phyloP scores from a whole-genome alignment of 2,888 invertebrate species.

The Celastrina argiolus region DNA sequence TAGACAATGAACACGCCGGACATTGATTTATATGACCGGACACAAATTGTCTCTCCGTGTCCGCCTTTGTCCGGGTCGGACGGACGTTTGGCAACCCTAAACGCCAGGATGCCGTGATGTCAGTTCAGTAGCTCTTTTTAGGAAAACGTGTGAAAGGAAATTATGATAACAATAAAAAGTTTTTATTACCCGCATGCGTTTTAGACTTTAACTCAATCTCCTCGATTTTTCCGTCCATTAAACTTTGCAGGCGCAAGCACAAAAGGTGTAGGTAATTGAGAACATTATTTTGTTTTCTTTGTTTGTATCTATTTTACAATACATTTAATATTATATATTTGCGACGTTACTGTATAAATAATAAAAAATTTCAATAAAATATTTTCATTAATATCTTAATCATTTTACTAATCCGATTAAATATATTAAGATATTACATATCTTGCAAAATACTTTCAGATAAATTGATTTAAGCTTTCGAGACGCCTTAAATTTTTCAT shows the following conservation, averaged over 20 bases:
- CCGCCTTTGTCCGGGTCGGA: too few species aligned
- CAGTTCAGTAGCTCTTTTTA: not conserved
- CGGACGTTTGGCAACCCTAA: not conserved
- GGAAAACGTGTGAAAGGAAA: not conserved
- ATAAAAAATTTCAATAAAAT: not conserved
- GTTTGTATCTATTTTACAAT: not conserved
- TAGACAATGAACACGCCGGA: too few species aligned
- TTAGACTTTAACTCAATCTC: not conserved
- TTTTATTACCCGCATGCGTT: not conserved
- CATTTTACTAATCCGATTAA: not conserved
- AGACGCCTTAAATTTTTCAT: conserved; percentile 17
- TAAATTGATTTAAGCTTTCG: not conserved
- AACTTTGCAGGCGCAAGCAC: not conserved
- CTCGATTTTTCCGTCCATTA: not conserved
- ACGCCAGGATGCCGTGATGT: not conserved
- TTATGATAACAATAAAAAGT: conserved; percentile 7
- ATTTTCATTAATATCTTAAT: not conserved
- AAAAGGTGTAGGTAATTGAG: not conserved
- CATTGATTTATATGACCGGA: too few species aligned
- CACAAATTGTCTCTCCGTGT: too few species aligned
- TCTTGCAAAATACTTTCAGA: not conserved
- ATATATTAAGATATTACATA: not conserved
- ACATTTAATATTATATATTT: too few species aligned
- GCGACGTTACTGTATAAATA: not conserved
- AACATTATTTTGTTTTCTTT: not conserved